A percentile compares a stretch with the other conserved stretches of the same genome.
Evolutionary conservation across 2,888 invertebrate species (phyloP).

Genomic region (Aricia artaxerxes): DNA sequence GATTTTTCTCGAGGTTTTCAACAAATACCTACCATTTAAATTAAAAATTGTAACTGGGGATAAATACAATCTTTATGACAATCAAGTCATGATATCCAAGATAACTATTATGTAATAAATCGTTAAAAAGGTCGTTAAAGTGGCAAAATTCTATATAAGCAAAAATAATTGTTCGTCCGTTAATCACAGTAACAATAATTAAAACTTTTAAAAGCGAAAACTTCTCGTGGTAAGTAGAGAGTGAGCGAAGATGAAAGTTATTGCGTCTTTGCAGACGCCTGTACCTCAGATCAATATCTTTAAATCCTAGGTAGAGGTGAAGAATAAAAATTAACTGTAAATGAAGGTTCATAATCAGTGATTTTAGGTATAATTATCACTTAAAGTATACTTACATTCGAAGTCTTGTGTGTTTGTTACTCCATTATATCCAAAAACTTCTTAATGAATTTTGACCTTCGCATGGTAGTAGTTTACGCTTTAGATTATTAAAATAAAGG

Average conservation of each 20-base stretch:
- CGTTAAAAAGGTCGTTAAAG: not conserved
- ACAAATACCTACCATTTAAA: not conserved
- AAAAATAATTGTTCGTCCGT: slow-evolving; percentile 4
- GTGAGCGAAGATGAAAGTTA: slow-evolving; percentile 6
- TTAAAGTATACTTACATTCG: too few species aligned
- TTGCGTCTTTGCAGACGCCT: not conserved
- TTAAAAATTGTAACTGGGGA: not conserved
- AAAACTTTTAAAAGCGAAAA: slow-evolving; percentile 7
- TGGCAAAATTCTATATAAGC: not conserved
- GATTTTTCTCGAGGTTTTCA: too few species aligned
- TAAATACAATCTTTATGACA: not conserved
- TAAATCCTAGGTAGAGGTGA: not conserved
- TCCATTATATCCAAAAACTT: too few species aligned
- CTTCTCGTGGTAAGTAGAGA: not conserved
- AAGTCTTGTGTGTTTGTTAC: too few species aligned
- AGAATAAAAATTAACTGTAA: too few species aligned
- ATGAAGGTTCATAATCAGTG: too few species aligned
- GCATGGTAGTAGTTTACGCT: too few species aligned
- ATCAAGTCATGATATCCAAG: not conserved
- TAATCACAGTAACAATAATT: not conserved
- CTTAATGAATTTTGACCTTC: too few species aligned
- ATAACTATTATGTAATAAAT: not conserved
- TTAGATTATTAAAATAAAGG: too few species aligned
- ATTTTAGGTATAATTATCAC: too few species aligned
- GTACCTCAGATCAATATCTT: not conserved